Base-by-base conservation (phyloP, 2,888 invertebrate species). In the Orthonevra nobilis region DNA sequence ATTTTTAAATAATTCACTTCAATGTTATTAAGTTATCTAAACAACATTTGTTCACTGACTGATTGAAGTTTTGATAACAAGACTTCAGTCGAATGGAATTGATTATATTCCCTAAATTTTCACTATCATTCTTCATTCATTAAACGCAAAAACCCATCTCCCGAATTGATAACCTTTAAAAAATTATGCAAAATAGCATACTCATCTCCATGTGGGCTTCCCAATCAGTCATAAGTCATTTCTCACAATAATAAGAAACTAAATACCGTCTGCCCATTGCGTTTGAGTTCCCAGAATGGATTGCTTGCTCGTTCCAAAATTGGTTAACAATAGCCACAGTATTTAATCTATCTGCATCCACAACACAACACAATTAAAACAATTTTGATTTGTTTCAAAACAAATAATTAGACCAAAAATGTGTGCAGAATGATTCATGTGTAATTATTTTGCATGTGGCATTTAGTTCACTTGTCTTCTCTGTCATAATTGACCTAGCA, bases 381-480 rank as follows among this genome's bases (percentile, higher is more conserved):
- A 46, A 46, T 32, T 28, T 52, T 4, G 14, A 52, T 34, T 52
- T 6, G n/a, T n/a, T n/a, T n/a, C n/a, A n/a, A 10, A 12, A 19
- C 19, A 10, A 34, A 32, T 15, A 3, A 10, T 30, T 48, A 15
- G 1, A 7, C 10, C n/a, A 36, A 36, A 36, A 36, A 10, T 32
- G n/a, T n/a, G n/a, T n/a, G n/a, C 32, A 1, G 32, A 60, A 46
- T 46, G 46, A 61, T 61, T 61, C 46, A 46, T 36, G 36, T 23
- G 17, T 23, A 4, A 4, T 23, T 32, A 1, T 2, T 10, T 32
- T 10, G 32, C 2, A 4, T 70, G 77, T 77, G 77, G 77, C 77
- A 77, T 77, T 77, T 70, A 77, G 70, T 72, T 72, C 52, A 61
- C 46, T 61, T 14, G 17, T 61, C 19, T 60, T 60, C 36, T 10